A percentile compares a stretch with the other conserved stretches of the same genome.
Conservation (phyloP, 2,113 vertebrate genomes). For the Silurus glanis region DNA sequence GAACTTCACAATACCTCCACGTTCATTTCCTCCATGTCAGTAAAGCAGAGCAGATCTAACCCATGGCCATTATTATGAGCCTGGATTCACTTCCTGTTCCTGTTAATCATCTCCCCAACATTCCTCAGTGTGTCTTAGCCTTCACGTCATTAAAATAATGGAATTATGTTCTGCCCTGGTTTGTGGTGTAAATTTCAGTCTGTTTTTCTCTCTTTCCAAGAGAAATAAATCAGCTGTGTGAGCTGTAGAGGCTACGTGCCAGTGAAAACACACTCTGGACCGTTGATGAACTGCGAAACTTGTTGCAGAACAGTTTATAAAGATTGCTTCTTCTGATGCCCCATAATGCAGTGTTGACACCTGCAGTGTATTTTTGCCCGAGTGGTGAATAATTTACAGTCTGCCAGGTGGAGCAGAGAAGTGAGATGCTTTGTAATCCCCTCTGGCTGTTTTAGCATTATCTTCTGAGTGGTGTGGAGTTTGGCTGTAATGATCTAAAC, state of each 20-base stretch:
- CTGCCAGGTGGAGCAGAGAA: slow-evolving; percentile 34
- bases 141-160: slow-evolving; percentile 33
- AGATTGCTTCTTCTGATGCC: slow-evolving; percentile 23
- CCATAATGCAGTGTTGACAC: slow-evolving; percentile 40
- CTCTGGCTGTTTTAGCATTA: slow-evolving; percentile 31
- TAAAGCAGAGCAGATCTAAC: neutral
- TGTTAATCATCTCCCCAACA: neutral
- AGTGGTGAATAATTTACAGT: slow-evolving; percentile 45
- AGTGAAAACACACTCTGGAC: neutral
- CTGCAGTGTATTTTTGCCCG: slow-evolving; percentile 36
- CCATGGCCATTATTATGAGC: neutral
- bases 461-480: slow-evolving; percentile 36
- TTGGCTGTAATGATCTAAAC: slow-evolving; percentile 32
- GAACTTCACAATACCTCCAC: neutral
- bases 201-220: slow-evolving; percentile 18
- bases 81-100: neutral
- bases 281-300: slow-evolving; percentile 26
- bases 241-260: neutral
- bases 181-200: slow-evolving; percentile 12
- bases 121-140: neutral
- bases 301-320: slow-evolving; percentile 13
- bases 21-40: neutral
- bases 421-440: slow-evolving; percentile 41
- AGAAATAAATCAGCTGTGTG: slow-evolving; percentile 28
- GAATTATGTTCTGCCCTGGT: neutral